phyloP scores from a whole-genome alignment of 2,797 vertebrate genomes.

The Rhinella marina region DNA sequence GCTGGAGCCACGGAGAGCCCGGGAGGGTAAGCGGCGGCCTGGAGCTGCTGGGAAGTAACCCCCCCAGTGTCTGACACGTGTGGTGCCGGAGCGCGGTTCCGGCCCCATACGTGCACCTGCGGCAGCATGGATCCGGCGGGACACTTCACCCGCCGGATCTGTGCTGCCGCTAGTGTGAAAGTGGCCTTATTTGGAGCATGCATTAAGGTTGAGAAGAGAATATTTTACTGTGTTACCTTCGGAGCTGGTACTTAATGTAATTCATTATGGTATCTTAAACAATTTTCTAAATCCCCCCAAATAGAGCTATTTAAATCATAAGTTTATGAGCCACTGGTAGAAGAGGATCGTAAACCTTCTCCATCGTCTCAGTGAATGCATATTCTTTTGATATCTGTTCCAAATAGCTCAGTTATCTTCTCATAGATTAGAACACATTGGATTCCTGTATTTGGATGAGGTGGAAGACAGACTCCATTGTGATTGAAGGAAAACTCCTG shows the following conservation, averaged over 20 bases:
- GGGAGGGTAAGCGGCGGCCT: too few relatives aligned
- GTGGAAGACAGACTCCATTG: slow-evolving; percentile 39
- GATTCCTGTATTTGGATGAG: slow-evolving; percentile 28
- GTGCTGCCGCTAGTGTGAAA: too few relatives aligned
- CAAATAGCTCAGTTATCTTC: slow-evolving; percentile 54
- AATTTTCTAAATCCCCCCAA: slow-evolving; percentile 25
- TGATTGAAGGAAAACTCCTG: slow-evolving; percentile 49
- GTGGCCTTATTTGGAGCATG: too few relatives aligned
- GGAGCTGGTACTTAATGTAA: slow-evolving; percentile 15
- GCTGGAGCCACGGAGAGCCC: too few relatives aligned
- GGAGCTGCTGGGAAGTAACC: too few relatives aligned
- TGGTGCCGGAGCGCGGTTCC: too few relatives aligned
- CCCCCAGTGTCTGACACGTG: too few relatives aligned
- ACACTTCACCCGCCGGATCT: too few relatives aligned
- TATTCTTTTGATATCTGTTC: slow-evolving; percentile 51
- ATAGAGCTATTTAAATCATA: slow-evolving; percentile 45
- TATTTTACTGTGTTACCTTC: background rate
- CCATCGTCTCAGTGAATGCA: slow-evolving; percentile 24
- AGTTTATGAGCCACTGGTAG: slow-evolving; percentile 37
- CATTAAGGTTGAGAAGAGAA: background rate
- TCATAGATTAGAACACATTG: slow-evolving; percentile 49
- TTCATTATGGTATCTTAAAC: slow-evolving; percentile 37
- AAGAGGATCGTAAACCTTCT: slow-evolving; percentile 36
- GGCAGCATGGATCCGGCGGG: too few relatives aligned
- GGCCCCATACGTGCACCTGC: too few relatives aligned